Conservation (phyloP, 2,113 vertebrate species). For the Mesembrinibis cayennensis region DNA sequence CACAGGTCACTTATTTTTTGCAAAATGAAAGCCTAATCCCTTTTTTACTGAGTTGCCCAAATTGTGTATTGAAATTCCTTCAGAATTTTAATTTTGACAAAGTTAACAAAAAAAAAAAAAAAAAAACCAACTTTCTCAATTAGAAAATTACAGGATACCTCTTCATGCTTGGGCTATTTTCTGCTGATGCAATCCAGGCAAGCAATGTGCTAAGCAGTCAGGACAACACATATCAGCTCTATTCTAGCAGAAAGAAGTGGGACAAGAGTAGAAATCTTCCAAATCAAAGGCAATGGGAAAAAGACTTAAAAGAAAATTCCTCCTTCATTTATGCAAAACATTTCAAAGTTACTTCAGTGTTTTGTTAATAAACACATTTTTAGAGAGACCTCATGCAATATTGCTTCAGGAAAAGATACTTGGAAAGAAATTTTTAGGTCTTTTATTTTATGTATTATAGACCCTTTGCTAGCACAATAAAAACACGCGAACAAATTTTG, state of each 20-base stretch:
- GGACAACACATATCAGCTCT: background rate
- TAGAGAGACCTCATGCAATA: background rate
- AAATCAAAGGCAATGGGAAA: background rate
- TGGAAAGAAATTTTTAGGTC: background rate
- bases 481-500: background rate
- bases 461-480: background rate
- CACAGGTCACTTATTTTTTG: background rate
- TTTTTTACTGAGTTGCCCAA: background rate
- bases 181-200: constrained; percentile 28
- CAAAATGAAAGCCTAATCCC: background rate
- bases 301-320: background rate
- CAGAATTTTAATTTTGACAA: background rate
- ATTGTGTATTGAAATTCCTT: background rate
- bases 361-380: background rate
- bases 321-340: background rate
- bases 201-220: background rate
- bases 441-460: background rate
- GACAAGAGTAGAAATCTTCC: background rate
- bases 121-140: background rate
- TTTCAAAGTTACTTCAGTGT: background rate
- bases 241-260: background rate
- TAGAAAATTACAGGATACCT: background rate
- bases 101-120: background rate
- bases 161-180: background rate
- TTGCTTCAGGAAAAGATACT: background rate